Percentiles rank a stretch among this genome's conserved stretches.
phyloP scores from a whole-genome alignment of 2,888 invertebrate genomes.

The Agrotis puta region DNA sequence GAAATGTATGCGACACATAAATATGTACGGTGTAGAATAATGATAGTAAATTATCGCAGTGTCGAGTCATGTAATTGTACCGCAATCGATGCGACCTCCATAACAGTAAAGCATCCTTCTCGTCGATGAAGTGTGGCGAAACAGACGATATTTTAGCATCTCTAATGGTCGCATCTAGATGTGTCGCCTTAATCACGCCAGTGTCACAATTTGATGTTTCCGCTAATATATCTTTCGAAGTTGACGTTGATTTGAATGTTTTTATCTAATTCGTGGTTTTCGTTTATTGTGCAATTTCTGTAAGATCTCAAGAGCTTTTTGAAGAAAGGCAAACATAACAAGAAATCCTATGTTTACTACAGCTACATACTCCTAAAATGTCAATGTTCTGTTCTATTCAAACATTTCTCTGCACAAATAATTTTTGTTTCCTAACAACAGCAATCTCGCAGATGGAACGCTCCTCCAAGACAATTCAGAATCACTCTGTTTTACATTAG shows the following conservation, averaged over 20 bases:
- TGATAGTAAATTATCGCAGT: slow-evolving; percentile 82
- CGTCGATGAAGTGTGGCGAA: slow-evolving; percentile 69
- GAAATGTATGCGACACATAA: slow-evolving; percentile 72
- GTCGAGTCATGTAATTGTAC: slow-evolving; percentile 80
- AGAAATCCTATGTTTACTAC: background rate
- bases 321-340: background rate
- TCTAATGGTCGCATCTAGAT: slow-evolving; percentile 56
- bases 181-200: slow-evolving; percentile 47
- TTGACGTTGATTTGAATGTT: slow-evolving; percentile 5
- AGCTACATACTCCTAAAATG: background rate
- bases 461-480: slow-evolving; percentile 61
- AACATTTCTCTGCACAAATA: slow-evolving; percentile 33
- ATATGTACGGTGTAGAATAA: slow-evolving; percentile 76
- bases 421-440: slow-evolving; percentile 46
- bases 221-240: slow-evolving; percentile 18
- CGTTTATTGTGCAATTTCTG: slow-evolving; percentile 1
- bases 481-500: slow-evolving; percentile 66
- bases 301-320: background rate
- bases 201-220: slow-evolving; percentile 43
- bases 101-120: slow-evolving; percentile 76
- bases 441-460: slow-evolving; percentile 57
- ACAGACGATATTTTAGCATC: slow-evolving; percentile 67
- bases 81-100: slow-evolving; percentile 77
- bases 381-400: slow-evolving; percentile 16
- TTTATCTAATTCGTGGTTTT: slow-evolving; percentile 12